Evolutionary conservation across 35 echinoderm and acorn worm genomes (phyloP).

Genomic region (Chiridota heheva): DNA sequence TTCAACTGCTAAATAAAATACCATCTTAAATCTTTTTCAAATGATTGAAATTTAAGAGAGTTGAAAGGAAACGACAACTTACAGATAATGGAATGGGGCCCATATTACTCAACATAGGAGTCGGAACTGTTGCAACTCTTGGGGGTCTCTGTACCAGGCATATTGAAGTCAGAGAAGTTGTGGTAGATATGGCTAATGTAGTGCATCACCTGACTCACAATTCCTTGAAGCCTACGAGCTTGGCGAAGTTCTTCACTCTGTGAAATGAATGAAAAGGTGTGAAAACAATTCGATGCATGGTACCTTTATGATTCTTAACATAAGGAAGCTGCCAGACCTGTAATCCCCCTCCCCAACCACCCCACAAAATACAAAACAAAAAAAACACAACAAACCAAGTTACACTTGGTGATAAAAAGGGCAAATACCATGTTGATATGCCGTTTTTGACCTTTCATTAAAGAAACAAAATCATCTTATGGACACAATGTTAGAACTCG

Average conservation of each 20-base stretch:
- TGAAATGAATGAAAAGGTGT: neutral
- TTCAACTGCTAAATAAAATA: too few relatives aligned
- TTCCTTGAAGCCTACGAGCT: conserved; percentile 65
- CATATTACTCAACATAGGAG: conserved; percentile 8
- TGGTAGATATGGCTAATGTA: conserved; percentile 89
- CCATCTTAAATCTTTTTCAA: too few relatives aligned
- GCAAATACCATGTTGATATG: too few relatives aligned
- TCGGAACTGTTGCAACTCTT: conserved; percentile 53
- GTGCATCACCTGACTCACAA: conserved; percentile 75
- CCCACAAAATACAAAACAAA: too few relatives aligned
- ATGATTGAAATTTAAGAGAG: too few relatives aligned
- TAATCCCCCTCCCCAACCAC: too few relatives aligned
- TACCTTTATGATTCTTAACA: neutral
- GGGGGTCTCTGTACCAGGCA: conserved; percentile 65
- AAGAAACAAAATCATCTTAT: too few relatives aligned
- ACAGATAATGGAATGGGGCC: conserved; percentile 55
- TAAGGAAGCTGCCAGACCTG: too few relatives aligned
- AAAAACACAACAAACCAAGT: too few relatives aligned
- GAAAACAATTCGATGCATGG: neutral
- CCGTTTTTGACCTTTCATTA: too few relatives aligned
- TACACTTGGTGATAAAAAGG: too few relatives aligned
- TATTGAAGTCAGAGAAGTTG: conserved; percentile 73
- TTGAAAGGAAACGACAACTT: neutral
- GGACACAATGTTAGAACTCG: too few relatives aligned
- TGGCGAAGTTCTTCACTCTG: conserved; percentile 56